Conservation (phyloP, 2,113 vertebrate genomes). For the Hypomesus transpacificus region DNA sequence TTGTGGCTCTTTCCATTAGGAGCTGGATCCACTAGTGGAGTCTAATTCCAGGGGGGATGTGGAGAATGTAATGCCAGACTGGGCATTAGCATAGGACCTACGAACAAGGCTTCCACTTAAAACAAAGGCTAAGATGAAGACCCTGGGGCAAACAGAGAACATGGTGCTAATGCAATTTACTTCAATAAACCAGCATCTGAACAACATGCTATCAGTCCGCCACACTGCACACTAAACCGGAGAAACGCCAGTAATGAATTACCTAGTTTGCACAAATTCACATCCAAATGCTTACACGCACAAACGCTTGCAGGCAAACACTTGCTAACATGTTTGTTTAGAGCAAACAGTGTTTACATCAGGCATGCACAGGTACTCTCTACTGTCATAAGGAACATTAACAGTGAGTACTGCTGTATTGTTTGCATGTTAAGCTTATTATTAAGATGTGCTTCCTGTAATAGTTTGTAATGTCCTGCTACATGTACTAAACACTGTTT, state of each 20-base stretch:
- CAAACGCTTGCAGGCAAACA: constrained; percentile 11
- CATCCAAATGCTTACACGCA: not conserved
- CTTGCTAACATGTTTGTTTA: constrained; percentile 25
- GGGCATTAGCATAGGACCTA: constrained; percentile 40
- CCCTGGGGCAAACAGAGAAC: constrained; percentile 49
- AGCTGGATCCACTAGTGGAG: constrained; percentile 36
- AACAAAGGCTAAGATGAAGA: constrained; percentile 59
- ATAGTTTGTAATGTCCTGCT: not conserved
- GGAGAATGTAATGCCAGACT: constrained; percentile 44
- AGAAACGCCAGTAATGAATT: constrained; percentile 58
- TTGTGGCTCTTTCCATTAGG: constrained; percentile 27
- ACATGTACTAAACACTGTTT: not conserved
- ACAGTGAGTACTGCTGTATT: too few species aligned
- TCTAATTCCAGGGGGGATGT: constrained; percentile 44
- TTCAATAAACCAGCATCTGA: constrained; percentile 55
- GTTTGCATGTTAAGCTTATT: too few species aligned
- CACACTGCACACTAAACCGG: constrained; percentile 21
- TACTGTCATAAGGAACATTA: not conserved
- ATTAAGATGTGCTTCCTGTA: too few species aligned
- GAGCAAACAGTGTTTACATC: constrained; percentile 7
- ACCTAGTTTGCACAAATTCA: constrained; percentile 19
- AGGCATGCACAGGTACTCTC: not conserved
- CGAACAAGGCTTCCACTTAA: constrained; percentile 58
- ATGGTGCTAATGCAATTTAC: constrained; percentile 61
- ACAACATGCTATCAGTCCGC: constrained; percentile 41